Evolutionary conservation across 2,797 vertebrate species (phyloP), one percentile per base, ranked within the genome.

Genomic region (Pseudomugil tenellus): DNA sequence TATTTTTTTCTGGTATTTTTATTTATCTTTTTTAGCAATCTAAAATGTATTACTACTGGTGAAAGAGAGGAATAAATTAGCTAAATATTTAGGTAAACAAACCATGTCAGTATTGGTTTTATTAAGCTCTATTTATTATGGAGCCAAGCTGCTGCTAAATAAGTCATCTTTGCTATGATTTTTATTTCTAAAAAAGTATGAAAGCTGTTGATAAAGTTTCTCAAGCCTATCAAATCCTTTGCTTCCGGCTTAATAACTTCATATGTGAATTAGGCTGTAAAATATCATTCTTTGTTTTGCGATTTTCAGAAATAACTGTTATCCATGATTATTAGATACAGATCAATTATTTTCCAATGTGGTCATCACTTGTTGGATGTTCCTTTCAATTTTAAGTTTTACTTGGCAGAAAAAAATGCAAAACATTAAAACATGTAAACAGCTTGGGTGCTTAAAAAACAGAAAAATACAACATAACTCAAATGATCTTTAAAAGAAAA

Each of bases 1-100:
- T 58, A 26, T 39, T 5, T 58, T 23, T 72, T 46, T n/a, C 34
- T 46, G 32, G 10, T 10, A 34, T 58, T 52, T 23, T 25, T n/a
- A 35, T 12, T 28, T 4, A 4, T 25, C 28, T 28, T 0, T 13
- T 54, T 41, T 49, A n/a, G 7, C 14, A 43, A n/a, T 41, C 19
- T 41, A 17, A 17, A 17, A 41, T 41, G 6, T 41, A 41, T 41
- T 41, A 41, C 16, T 43, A 9, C 1, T 7, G 41, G 19, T 2
- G 2, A 43, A 19, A n/a, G 41, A 1, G 19, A 43, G 41, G 17
- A n/a, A 43, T 43, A 8, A 43, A 9, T 19, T 2, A 43, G 9
- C 1, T 19, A 19, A 43, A 41, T 17, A 14, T 41, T 43, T 43
- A 19, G 6, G 19, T n/a, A 32, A 26, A 17, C 2, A n/a, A 28